Evolutionary conservation across 2,888 invertebrate species (phyloP).

Genomic region (Philereme transversata): DNA sequence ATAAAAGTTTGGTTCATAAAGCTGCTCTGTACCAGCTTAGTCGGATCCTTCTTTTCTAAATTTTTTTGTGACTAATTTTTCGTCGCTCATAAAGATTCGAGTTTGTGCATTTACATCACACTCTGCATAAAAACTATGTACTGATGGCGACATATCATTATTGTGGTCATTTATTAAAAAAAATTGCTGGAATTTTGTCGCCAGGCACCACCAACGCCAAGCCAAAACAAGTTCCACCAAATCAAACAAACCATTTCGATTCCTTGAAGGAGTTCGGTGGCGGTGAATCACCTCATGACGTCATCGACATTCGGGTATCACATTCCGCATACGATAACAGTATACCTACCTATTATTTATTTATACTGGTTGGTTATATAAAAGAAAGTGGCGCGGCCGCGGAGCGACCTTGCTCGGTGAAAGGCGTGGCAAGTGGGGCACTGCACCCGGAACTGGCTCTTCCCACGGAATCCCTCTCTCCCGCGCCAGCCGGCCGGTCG

Average conservation of each 20-base stretch:
- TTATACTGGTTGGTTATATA: slow-evolving; percentile 65
- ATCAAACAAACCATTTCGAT: slow-evolving; percentile 19
- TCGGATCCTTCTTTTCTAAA: too few species aligned
- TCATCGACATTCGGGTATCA: slow-evolving; percentile 77
- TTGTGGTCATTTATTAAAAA: too few species aligned
- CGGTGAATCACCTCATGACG: slow-evolving; percentile 78
- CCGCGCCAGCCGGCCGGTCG: slow-evolving; percentile 42
- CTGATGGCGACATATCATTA: too few species aligned
- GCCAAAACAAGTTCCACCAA: slow-evolving; percentile 22
- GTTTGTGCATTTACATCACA: too few species aligned
- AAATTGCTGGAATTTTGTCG: background rate
- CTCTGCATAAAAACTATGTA: too few species aligned
- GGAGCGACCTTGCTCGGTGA: slow-evolving; percentile 79
- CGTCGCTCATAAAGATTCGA: too few species aligned
- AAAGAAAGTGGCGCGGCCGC: slow-evolving; percentile 83
- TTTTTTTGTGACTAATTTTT: too few species aligned
- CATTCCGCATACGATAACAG: slow-evolving; percentile 56
- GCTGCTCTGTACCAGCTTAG: too few species aligned
- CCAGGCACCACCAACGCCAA: slow-evolving; percentile 2
- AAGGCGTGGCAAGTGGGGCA: slow-evolving; percentile 81
- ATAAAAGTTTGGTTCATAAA: too few species aligned
- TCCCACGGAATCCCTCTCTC: slow-evolving; percentile 74
- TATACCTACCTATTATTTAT: slow-evolving; percentile 38
- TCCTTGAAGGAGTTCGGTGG: slow-evolving; percentile 26
- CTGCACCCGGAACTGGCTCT: slow-evolving; percentile 74